A percentile compares a stretch with the other conserved stretches of the same genome.
phyloP scores from a whole-genome alignment of 2,797 vertebrate species.

The Falco biarmicus region DNA sequence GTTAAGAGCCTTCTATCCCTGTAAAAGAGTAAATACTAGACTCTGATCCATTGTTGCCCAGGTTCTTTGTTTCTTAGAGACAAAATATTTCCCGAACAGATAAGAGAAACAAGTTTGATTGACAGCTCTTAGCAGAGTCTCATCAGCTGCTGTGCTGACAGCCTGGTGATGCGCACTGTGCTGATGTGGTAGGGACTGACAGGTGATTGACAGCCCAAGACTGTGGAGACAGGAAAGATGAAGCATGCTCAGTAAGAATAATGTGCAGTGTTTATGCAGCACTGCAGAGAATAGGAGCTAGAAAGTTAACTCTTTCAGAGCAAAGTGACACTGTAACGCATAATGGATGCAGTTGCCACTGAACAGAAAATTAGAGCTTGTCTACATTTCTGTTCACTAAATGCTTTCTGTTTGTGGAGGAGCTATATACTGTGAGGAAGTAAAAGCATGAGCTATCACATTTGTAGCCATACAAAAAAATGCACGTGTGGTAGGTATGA shows the following conservation, averaged over 20 bases:
- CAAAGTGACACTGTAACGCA: not conserved
- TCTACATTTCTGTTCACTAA: not conserved
- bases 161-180: conserved; percentile 76
- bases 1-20: conserved; percentile 33
- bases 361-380: not conserved
- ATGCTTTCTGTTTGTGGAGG: not conserved
- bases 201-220: conserved; percentile 82
- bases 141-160: conserved; percentile 88
- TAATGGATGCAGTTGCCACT: not conserved
- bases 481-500: conserved; percentile 4
- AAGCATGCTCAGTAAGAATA: conserved; percentile 75
- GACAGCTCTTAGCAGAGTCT: conserved; percentile 84
- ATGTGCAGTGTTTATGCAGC: conserved; percentile 70
- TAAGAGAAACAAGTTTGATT: conserved; percentile 84
- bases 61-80: conserved; percentile 80
- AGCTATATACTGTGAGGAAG: not conserved
- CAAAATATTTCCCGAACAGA: conserved; percentile 80
- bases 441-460: not conserved
- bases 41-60: conserved; percentile 68
- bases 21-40: conserved; percentile 63
- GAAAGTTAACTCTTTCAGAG: conserved; percentile 71
- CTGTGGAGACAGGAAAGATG: conserved; percentile 71
- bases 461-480: conserved; percentile 35
- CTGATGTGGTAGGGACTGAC: conserved; percentile 85
- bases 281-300: conserved; percentile 54